Evolutionary conservation across 2,113 vertebrate species (phyloP).

Genomic region (Taxidea taxus): DNA sequence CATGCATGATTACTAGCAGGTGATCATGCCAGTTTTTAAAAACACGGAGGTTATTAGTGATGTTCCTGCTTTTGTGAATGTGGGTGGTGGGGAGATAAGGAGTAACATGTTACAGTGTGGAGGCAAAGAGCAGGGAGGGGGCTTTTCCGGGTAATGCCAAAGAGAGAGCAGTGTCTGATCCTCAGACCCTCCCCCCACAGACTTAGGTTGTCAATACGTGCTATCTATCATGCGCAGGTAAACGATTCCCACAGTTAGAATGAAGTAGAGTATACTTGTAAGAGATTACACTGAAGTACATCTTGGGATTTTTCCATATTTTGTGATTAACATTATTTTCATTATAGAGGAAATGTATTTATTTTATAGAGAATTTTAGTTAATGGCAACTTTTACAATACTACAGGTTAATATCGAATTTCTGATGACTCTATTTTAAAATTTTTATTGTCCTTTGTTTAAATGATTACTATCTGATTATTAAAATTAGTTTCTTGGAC

Average conservation of each 20-base stretch:
- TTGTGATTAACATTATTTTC: background rate
- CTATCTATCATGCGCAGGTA: background rate
- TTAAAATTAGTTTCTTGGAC: constrained; percentile 28
- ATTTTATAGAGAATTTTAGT: background rate
- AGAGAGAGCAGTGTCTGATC: background rate
- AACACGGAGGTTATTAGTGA: background rate
- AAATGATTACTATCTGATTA: background rate
- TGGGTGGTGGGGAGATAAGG: background rate
- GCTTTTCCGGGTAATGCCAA: background rate
- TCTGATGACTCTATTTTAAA: background rate
- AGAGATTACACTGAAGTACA: background rate
- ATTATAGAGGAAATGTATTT: background rate
- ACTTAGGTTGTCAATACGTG: background rate
- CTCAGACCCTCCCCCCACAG: fast-evolving
- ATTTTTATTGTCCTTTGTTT: constrained; percentile 31
- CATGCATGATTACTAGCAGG: background rate
- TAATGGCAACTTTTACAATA: background rate
- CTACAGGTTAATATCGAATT: background rate
- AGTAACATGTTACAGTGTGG: background rate
- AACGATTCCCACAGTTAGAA: background rate
- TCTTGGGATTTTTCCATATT: constrained; percentile 1
- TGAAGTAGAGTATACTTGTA: background rate
- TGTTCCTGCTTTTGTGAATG: background rate
- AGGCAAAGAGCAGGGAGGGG: background rate
- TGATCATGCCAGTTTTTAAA: background rate